Percentiles rank a stretch among this genome's conserved stretches.
Conservation (phyloP, 2,888 invertebrate genomes). For the Polyommatus iphigenia region DNA sequence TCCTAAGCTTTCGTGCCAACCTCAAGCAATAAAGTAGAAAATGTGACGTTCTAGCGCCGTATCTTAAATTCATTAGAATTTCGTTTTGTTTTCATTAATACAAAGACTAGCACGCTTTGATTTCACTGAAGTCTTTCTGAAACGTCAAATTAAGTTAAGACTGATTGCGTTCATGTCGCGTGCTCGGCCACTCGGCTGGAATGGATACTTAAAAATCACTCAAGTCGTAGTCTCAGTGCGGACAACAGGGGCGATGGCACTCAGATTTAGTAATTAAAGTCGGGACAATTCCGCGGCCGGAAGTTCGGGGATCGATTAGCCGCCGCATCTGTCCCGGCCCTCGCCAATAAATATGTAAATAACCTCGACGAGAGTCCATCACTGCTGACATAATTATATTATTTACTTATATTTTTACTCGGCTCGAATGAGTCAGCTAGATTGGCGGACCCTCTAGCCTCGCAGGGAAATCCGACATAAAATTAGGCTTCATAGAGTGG, state of each 20-base stretch:
- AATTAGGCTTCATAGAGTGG: too few species aligned
- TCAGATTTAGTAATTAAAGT: background rate
- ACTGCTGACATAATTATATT: background rate
- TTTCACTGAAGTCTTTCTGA: background rate
- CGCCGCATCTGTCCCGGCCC: background rate
- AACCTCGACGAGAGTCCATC: background rate
- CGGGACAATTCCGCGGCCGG: background rate
- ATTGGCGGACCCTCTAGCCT: background rate
- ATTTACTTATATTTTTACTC: background rate
- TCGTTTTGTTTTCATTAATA: background rate
- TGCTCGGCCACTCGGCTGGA: background rate
- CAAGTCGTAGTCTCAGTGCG: background rate
- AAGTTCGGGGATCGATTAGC: background rate
- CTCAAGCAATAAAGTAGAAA: background rate
- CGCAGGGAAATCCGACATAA: too few species aligned
- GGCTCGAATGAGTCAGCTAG: background rate
- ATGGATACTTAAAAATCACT: background rate
- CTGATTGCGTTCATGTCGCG: background rate
- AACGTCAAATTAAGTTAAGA: background rate
- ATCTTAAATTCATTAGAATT: background rate
- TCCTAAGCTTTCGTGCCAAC: background rate
- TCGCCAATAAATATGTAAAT: constrained; percentile 12
- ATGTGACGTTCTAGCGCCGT: background rate
- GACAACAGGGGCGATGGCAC: background rate
- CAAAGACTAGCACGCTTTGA: background rate